Evolutionary conservation across 2,113 vertebrate species (phyloP), one percentile per base, ranked within the genome.

Genomic region (Corynorhinus townsendii): DNA sequence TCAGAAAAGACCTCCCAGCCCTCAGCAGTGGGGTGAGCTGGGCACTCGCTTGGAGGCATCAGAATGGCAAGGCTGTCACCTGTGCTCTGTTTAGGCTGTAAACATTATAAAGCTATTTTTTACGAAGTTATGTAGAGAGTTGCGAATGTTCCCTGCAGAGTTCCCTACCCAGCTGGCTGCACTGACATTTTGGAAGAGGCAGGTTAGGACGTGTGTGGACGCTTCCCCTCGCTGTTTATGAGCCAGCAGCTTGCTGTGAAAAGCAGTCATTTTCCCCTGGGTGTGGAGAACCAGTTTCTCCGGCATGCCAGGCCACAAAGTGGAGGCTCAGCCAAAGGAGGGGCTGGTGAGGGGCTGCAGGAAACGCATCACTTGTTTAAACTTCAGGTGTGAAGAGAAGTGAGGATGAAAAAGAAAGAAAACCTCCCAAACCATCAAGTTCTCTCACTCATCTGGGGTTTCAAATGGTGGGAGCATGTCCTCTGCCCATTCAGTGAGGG

Each of bases 201-300:
- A 98, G 95, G 98, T 97, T 83, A 33, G 92, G 96, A 91, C 98
- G 8, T 47, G 98, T 91, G 91, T 9, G 90, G 95, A 86, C 72
- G 86, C 96, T 93, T 96, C 96, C 96, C 97, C 91, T 73, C 45
- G 49, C 91, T 96, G 85, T 98, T 98, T 97, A 96, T 81, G 95
- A 97, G 97, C 75, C 30, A 91, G 95, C 93, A 95, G 93, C 97
- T 98, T 97, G 96, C 93, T 92, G 93, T 92, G 91, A 96, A 96
- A 98, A 98, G 97, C 98, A 97, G 96, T 98, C 97, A 97, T 98
- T 97, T 97, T 93, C 97, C 97, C 95, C 96, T 97, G 97, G 98
- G 98, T 19, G 96, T 98, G 98, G 97, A 97, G 96, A 99, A 99
- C 98, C 98, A 95, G 99, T 99, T 99, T 84, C 0, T 6, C 98